A percentile compares a stretch with the other conserved stretches of the same genome.
Conservation (phyloP, 2,888 invertebrate species). For the Agonopterix heracliana region DNA sequence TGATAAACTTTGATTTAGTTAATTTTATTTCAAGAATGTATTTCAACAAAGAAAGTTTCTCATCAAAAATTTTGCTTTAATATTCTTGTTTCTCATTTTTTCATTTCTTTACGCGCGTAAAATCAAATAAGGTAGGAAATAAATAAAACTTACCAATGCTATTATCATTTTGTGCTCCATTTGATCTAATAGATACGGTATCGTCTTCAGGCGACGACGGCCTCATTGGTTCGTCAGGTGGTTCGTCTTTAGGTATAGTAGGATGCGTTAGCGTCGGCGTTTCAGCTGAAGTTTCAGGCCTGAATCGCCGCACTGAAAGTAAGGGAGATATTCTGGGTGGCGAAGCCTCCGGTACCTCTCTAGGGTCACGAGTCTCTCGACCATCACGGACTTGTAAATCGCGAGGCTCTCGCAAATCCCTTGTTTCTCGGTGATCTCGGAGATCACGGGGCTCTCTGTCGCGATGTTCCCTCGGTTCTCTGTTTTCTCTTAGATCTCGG, state of each 20-base stretch:
- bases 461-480: constrained; percentile 44
- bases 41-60: no score
- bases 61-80: no score
- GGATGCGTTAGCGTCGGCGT: constrained; percentile 61
- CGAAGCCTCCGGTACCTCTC: constrained; percentile 63
- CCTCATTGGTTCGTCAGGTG: constrained; percentile 70
- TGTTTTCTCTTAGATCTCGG: constrained; percentile 39
- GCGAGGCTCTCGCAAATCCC: constrained; percentile 45
- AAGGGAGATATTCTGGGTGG: constrained; percentile 67
- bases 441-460: constrained; percentile 50
- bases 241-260: constrained; percentile 72
- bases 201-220: constrained; percentile 78
- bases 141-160: constrained; percentile 58
- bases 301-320: constrained; percentile 66
- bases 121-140: not conserved
- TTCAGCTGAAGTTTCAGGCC: constrained; percentile 53
- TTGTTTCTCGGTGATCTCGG: constrained; percentile 41
- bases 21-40: no score
- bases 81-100: no score
- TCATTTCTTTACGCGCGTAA: not conserved
- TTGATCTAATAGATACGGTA: constrained; percentile 71
- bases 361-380: constrained; percentile 38
- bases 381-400: constrained; percentile 42
- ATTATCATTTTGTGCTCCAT: constrained; percentile 72
- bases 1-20: no score